A percentile compares a stretch with the other conserved stretches of the same genome.
Evolutionary conservation across 2,113 vertebrate genomes (phyloP).

Genomic region (Chionis minor): DNA sequence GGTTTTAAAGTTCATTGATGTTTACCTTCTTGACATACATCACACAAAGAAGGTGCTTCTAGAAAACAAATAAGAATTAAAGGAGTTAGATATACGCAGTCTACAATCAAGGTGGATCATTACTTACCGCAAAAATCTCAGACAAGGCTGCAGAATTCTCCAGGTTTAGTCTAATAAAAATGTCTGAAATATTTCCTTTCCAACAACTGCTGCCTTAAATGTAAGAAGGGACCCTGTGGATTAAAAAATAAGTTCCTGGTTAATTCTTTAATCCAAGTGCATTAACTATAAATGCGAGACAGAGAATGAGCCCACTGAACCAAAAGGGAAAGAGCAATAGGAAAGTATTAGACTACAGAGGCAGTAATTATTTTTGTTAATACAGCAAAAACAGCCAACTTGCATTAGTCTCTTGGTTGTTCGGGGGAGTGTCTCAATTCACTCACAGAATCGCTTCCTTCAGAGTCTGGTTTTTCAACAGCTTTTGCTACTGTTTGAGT

Average conservation of each 20-base stretch:
- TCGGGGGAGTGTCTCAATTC: not conserved
- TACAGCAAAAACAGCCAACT: not conserved
- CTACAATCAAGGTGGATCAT: not conserved
- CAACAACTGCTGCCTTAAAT: not conserved
- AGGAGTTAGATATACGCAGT: not conserved
- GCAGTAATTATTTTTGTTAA: not conserved
- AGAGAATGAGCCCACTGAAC: not conserved
- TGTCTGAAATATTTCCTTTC: not conserved
- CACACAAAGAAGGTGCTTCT: not conserved
- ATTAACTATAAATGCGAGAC: not conserved
- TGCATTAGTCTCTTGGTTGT: not conserved
- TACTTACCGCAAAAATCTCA: not conserved
- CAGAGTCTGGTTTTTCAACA: not conserved
- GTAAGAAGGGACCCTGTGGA: not conserved
- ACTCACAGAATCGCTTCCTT: not conserved
- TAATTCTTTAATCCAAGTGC: not conserved
- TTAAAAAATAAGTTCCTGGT: not conserved
- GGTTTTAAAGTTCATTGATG: not conserved
- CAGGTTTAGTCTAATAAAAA: not conserved
- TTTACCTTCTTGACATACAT: not conserved
- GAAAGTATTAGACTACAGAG: not conserved
- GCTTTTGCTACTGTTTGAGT: not conserved
- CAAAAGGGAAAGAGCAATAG: not conserved
- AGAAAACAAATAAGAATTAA: not conserved
- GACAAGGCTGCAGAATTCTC: not conserved